Evolutionary conservation across 2,888 invertebrate species (phyloP), one percentile per base, ranked within the genome.

Genomic region (Drosophila suboccidentalis): DNA sequence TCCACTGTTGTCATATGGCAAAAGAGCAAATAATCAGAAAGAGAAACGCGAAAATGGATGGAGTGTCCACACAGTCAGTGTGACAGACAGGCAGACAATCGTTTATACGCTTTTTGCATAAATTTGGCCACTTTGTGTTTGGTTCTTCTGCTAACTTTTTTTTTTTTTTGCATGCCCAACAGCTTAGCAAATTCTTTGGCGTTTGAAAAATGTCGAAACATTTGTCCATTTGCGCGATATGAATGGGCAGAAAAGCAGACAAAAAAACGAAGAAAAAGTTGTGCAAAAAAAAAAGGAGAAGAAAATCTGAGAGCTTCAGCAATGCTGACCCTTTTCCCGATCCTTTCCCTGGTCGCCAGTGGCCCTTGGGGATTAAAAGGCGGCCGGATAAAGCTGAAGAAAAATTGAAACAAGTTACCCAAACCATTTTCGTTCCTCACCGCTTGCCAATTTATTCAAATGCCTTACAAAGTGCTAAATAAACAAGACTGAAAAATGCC

Each of bases 381-480:
- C n/a, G 46, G 65, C 54, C 44, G 68, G 59, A 49, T 26, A 62
- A 54, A 62, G 65, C 77, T 49, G 71, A 80, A 76, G 88, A 88
- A 76, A 86, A 86, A 88, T 86, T 75, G 83, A 78, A 80, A 75
- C 79, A 82, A 78, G 81, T 81, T 81, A 68, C 77, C 71, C 79
- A 71, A 72, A 68, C 79, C 78, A 67, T 69, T 73, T 82, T 58
- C 65, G 57, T 73, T 70, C 73, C 65, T 77, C 68, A 70, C 72
- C 80, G 70, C 75, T 78, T 75, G 87, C 75, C 83, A 90, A 90
- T 84, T 90, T 90, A 90, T 90, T 90, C 89, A 90, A 90, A 90
- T 90, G 89, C 80, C 79, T 87, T 67, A 80, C 84, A 89, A 89
- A 90, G 90, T 90, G 89, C 86, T 89, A 89, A 87, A 89, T 89